Evolutionary conservation across 2,797 vertebrate genomes (phyloP).

Genomic region (Acrossocheilus fasciatus): DNA sequence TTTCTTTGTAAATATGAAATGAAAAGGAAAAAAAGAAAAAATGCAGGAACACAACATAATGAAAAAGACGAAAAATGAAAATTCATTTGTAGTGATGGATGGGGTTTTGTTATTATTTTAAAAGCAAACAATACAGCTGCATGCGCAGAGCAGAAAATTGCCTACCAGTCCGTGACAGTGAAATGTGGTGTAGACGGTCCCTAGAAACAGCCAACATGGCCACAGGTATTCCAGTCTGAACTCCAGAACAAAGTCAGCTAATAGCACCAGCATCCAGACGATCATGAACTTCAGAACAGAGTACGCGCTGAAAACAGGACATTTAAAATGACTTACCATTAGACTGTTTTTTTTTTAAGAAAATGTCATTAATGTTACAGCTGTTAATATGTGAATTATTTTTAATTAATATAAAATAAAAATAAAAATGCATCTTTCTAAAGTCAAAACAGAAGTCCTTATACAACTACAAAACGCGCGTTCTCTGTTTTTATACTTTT

Average conservation of each 20-base stretch:
- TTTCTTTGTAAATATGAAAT: conserved; percentile 9
- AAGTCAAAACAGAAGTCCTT: neutral
- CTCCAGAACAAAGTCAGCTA: conserved; percentile 85
- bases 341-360: too few relatives aligned
- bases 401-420: neutral
- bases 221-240: conserved; percentile 86
- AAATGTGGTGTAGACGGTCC: conserved; percentile 85
- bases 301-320: conserved; percentile 74
- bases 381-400: neutral
- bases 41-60: neutral
- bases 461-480: neutral
- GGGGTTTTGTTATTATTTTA: neutral
- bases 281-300: conserved; percentile 84
- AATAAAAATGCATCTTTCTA: neutral
- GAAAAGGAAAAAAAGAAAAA: neutral
- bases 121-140: neutral
- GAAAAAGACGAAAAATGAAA: neutral
- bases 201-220: conserved; percentile 87
- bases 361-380: neutral
- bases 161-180: conserved; percentile 86
- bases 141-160: neutral
- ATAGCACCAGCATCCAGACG: conserved; percentile 83
- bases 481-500: neutral
- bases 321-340: neutral
- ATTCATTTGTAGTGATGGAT: neutral